A percentile compares a stretch with the other conserved stretches of the same genome.
Evolutionary conservation across 2,797 vertebrate genomes (phyloP).

Genomic region (Diceros bicornis): DNA sequence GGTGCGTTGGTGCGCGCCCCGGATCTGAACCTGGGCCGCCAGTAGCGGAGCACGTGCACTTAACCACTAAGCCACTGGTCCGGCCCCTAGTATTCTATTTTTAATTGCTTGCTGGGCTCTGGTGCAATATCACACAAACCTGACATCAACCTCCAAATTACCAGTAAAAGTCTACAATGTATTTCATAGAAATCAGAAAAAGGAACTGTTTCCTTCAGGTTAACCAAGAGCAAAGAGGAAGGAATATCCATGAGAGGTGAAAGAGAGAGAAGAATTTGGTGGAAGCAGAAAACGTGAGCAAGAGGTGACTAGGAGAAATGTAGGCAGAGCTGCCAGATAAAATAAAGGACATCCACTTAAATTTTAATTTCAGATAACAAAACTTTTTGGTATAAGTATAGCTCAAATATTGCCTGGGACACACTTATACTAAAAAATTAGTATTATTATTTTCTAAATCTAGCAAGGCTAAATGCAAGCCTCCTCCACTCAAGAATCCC

Average conservation of each 20-base stretch:
- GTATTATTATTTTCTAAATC: not conserved
- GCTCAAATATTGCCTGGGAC: not conserved
- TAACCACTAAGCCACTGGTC: too few relatives aligned
- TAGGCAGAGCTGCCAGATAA: not conserved
- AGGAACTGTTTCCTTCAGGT: not conserved
- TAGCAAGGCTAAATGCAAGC: not conserved
- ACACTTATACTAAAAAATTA: not conserved
- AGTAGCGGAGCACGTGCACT: too few relatives aligned
- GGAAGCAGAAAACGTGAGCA: not conserved
- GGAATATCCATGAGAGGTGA: not conserved
- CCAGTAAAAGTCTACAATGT: not conserved
- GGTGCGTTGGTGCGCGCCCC: too few relatives aligned
- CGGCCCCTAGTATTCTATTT: not conserved
- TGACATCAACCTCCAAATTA: not conserved
- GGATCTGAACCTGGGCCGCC: too few relatives aligned
- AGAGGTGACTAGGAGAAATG: not conserved
- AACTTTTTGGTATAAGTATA: not conserved
- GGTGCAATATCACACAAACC: not conserved
- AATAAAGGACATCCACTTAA: not conserved
- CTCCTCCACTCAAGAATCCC: not conserved
- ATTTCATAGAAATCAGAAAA: not conserved
- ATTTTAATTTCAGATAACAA: slow-evolving; percentile 2
- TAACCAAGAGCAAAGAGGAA: not conserved
- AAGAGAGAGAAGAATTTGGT: not conserved
- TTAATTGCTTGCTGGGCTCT: not conserved